These are phyloP conservation scores for Cercocebus atys DNA, from an alignment of 2,113 vertebrate genomes.

Conservation along the genomic window DNA sequence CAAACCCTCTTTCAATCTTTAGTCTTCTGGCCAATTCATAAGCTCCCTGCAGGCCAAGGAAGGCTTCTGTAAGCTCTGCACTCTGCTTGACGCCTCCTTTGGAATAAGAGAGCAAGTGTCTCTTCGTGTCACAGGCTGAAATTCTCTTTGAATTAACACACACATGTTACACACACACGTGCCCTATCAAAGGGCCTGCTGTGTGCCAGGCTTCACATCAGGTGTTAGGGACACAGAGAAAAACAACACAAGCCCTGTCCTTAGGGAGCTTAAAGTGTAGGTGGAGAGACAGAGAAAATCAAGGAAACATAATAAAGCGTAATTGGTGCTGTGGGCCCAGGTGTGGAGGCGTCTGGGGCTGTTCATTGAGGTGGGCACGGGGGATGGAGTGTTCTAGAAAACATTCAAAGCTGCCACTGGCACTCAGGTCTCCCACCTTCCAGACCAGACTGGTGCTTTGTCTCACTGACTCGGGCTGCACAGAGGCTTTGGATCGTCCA, in stretches of 20 bases:
- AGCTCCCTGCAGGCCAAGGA: fast-evolving
- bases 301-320: neutral
- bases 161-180: neutral
- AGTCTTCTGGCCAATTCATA: neutral
- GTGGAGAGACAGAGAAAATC: neutral
- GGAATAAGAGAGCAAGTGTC: neutral
- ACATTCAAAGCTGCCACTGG: neutral
- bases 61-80: fast-evolving
- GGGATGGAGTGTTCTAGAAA: neutral
- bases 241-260: too few species aligned
- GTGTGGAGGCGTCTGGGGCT: neutral
- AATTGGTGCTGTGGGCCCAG: fast-evolving
- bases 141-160: neutral
- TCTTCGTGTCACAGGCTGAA: neutral
- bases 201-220: too few species aligned
- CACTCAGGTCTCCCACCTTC: neutral
- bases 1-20: neutral
- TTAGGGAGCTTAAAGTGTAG: neutral
- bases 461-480: neutral
- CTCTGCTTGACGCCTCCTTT: neutral
- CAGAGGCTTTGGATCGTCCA: fast-evolving
- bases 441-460: fast-evolving
- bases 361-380: neutral
- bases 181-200: too few species aligned
- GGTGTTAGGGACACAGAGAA: neutral